Percentiles rank a stretch among this genome's conserved stretches.
These are phyloP conservation scores for Zeugodacus cucurbitae DNA, from an alignment of 1,140 invertebrate genomes.

Conservation along the genomic window DNA sequence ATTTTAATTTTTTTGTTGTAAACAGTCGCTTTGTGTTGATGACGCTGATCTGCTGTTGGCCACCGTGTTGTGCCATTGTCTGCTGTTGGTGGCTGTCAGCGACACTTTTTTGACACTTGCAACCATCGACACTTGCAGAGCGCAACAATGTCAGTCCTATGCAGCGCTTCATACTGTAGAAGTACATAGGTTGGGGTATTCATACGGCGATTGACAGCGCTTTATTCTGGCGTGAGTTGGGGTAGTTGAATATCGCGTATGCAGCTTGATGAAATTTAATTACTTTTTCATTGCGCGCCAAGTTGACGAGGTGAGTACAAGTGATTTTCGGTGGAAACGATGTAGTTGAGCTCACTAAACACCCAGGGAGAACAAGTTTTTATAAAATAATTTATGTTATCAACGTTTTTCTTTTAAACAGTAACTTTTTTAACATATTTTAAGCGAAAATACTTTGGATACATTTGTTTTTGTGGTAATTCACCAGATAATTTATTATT, in stretches of 20 bases:
- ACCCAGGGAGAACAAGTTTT: background rate
- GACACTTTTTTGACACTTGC: slow-evolving; percentile 32
- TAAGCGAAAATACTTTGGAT: too few relatives aligned
- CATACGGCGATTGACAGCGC: background rate
- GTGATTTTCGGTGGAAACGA: too few relatives aligned
- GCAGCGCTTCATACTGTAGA: background rate
- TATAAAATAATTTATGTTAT: too few relatives aligned
- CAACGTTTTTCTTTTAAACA: too few relatives aligned
- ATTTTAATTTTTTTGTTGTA: background rate
- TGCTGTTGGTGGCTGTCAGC: slow-evolving; percentile 8
- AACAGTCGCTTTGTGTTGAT: background rate
- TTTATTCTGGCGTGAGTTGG: background rate
- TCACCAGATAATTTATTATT: too few relatives aligned
- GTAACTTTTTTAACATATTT: too few relatives aligned
- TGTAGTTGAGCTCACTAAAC: background rate
- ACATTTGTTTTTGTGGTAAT: too few relatives aligned
- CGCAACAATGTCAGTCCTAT: background rate
- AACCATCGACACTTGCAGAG: slow-evolving; percentile 1
- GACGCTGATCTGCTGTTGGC: background rate
- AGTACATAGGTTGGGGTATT: background rate
- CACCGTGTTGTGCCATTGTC: slow-evolving; percentile 11
- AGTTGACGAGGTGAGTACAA: background rate
- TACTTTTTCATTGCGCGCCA: slow-evolving; percentile 60
- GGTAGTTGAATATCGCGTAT: background rate
- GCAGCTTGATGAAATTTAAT: slow-evolving; percentile 61